A percentile compares a stretch with the other conserved stretches of the same genome.
These are phyloP conservation scores for Saccopteryx leptura DNA, from an alignment of 2,113 vertebrate species.

Conservation along the genomic window DNA sequence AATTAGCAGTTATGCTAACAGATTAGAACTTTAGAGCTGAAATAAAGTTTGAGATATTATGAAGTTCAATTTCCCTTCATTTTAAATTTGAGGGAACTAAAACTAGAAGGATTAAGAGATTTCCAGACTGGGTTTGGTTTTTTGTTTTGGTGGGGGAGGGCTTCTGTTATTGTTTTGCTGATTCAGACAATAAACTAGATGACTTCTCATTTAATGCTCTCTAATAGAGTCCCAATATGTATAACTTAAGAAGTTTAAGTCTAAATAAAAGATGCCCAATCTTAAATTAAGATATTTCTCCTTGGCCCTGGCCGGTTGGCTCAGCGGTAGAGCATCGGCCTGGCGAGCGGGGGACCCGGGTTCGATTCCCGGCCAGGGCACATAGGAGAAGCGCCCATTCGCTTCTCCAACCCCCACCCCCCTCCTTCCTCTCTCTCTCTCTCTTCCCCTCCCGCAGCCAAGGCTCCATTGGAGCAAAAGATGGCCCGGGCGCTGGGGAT, in stretches of 20 bases:
- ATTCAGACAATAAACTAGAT: background rate
- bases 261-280: constrained; percentile 23
- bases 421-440: too few relatives aligned
- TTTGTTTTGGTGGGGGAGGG: background rate
- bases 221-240: background rate
- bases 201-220: background rate
- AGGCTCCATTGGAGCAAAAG: too few relatives aligned
- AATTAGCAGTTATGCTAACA: constrained; percentile 45
- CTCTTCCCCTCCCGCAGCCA: too few relatives aligned
- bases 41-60: constrained; percentile 19
- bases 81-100: constrained; percentile 35
- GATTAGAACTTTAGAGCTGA: constrained; percentile 42
- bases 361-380: too few relatives aligned
- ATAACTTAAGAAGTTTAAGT: constrained; percentile 23
- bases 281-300: constrained; percentile 40
- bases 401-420: too few relatives aligned
- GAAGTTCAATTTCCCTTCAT: constrained; percentile 38
- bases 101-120: constrained; percentile 39
- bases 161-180: background rate
- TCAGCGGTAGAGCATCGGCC: too few relatives aligned
- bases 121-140: background rate
- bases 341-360: too few relatives aligned
- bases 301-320: too few relatives aligned
- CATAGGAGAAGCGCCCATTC: too few relatives aligned
- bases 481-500: too few relatives aligned